Evolutionary conservation across 2,888 invertebrate genomes (phyloP).

Genomic region (Tetheella fluctuosa): DNA sequence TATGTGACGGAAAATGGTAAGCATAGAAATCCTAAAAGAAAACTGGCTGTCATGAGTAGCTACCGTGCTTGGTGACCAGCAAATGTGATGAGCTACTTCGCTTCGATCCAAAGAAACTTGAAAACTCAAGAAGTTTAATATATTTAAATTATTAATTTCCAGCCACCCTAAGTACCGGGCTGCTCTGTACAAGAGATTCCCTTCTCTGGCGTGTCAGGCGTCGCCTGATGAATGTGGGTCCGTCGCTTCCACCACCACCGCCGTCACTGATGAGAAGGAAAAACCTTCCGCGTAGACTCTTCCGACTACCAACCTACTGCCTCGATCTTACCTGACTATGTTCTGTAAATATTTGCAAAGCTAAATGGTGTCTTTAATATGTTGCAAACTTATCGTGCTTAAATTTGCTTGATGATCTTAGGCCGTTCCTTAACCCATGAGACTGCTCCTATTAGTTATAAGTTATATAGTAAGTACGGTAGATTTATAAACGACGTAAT

Average conservation of each 20-base stretch:
- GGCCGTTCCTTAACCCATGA: conserved; percentile 67
- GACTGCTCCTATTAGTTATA: conserved; percentile 75
- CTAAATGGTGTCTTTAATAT: conserved; percentile 39
- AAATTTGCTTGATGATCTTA: conserved; percentile 58
- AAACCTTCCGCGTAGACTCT: conserved; percentile 80
- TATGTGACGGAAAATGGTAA: no score
- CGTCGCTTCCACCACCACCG: conserved; percentile 87
- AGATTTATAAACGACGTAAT: conserved; percentile 64
- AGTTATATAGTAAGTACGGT: conserved; percentile 48
- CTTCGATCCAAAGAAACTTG: background rate
- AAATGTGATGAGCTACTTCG: no score
- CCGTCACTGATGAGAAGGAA: conserved; percentile 86
- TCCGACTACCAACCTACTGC: background rate
- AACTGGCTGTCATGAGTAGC: no score
- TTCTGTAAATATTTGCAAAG: conserved; percentile 71
- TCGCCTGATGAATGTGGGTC: conserved; percentile 86
- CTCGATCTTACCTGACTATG: conserved; percentile 44
- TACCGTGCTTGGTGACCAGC: no score
- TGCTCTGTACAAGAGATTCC: conserved; percentile 90
- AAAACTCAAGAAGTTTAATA: background rate
- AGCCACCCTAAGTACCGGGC: conserved; percentile 92
- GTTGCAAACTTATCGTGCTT: no score
- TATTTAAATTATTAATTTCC: conserved; percentile 25
- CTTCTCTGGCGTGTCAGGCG: conserved; percentile 88
- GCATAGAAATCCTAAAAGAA: no score